Conservation (phyloP, 2,797 vertebrate genomes). For the Aselliscus stoliczkanus region DNA sequence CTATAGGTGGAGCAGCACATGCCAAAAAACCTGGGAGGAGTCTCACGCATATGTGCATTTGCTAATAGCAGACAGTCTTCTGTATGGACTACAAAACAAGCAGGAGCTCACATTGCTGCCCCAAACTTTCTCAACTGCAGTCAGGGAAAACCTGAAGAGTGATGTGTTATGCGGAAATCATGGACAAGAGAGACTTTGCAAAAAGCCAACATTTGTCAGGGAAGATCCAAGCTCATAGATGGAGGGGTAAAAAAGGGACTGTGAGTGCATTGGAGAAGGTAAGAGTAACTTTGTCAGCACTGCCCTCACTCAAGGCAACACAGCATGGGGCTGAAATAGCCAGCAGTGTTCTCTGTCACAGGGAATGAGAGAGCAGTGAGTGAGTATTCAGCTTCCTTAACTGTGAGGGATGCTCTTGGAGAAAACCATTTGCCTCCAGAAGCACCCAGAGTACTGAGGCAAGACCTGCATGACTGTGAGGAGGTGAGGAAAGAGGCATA, state of each 20-base stretch:
- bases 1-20: too few relatives aligned
- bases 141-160: not conserved
- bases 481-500: not conserved
- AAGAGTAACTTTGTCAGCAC: not conserved
- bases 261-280: not conserved
- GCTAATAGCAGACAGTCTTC: too few relatives aligned
- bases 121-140: not conserved
- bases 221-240: not conserved
- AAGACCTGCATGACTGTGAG: not conserved
- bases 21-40: too few relatives aligned
- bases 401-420: not conserved
- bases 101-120: too few relatives aligned
- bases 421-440: not conserved
- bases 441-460: not conserved
- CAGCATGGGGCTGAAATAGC: not conserved
- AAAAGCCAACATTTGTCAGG: not conserved
- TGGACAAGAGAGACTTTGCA: not conserved
- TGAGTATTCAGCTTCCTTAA: not conserved
- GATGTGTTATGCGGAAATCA: not conserved
- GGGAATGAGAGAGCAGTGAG: not conserved
- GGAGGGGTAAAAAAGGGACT: not conserved
- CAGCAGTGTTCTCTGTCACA: not conserved
- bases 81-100: too few relatives aligned
- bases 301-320: not conserved
- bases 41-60: too few relatives aligned